Conservation (phyloP, 2,113 vertebrate species). For the Tichodroma muraria region DNA sequence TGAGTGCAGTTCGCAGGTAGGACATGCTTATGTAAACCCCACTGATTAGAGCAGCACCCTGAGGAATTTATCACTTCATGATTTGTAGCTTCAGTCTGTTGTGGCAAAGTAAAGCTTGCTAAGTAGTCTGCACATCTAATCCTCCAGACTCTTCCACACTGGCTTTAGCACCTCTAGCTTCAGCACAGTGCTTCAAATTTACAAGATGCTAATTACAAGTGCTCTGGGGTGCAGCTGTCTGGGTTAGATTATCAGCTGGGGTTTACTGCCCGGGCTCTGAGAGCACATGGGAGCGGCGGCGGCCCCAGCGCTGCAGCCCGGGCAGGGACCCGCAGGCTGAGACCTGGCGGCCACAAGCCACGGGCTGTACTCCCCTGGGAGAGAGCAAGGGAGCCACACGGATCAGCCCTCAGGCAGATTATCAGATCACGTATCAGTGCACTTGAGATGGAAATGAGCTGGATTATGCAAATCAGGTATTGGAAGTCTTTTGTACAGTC, state of each 20-base stretch:
- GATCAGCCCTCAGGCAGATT: neutral
- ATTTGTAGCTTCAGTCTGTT: neutral
- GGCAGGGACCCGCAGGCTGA: neutral
- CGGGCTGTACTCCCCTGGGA: accelerated
- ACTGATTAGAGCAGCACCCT: neutral
- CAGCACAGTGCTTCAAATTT: neutral
- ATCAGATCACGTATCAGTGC: neutral
- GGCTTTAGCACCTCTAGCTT: neutral
- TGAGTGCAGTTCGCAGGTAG: neutral
- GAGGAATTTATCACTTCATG: neutral
- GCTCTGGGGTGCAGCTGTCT: neutral
- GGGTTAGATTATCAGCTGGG: neutral
- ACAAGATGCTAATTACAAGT: neutral
- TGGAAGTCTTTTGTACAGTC: neutral
- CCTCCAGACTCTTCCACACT: neutral
- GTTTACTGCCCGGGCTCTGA: neutral
- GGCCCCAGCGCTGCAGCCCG: too few relatives aligned
- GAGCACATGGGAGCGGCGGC: too few relatives aligned
- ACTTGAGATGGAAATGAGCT: neutral
- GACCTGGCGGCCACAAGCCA: too few relatives aligned
- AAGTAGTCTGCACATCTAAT: neutral
- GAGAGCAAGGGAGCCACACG: too few relatives aligned
- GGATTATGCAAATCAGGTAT: neutral
- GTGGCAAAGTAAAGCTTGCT: neutral
- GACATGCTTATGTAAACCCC: neutral